phyloP scores from a whole-genome alignment of 1,140 invertebrate species.

The Coptotermes formosanus region DNA sequence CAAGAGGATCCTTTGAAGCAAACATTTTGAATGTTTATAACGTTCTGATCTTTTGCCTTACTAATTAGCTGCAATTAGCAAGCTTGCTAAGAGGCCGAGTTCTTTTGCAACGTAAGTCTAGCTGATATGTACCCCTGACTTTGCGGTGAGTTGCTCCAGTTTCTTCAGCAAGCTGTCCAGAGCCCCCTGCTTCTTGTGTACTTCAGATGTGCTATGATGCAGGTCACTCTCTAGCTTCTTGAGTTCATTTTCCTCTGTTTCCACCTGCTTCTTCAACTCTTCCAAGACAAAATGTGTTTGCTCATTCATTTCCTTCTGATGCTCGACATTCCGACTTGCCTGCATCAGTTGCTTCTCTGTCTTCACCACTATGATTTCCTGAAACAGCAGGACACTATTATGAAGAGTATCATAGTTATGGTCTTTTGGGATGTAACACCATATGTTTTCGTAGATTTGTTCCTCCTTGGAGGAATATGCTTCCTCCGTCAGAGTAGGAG shows the following conservation, averaged over 20 bases:
- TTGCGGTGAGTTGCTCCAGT: slow-evolving; percentile 18
- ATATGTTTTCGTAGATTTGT: no score
- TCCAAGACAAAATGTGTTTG: slow-evolving; percentile 45
- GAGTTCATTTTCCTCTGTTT: slow-evolving; percentile 43
- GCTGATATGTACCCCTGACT: slow-evolving; percentile 31
- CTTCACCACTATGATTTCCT: slow-evolving; percentile 59
- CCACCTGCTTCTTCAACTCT: slow-evolving; percentile 54
- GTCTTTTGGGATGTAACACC: no score
- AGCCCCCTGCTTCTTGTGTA: slow-evolving; percentile 32
- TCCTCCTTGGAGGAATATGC: no score
- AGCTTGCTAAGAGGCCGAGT: no score
- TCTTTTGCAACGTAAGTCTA: no score
- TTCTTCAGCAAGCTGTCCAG: not conserved
- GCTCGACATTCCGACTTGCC: slow-evolving; percentile 60
- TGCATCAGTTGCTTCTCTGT: slow-evolving; percentile 63
- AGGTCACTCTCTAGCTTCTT: not conserved
- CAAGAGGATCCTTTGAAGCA: no score
- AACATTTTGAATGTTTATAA: no score
- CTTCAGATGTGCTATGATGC: slow-evolving; percentile 38
- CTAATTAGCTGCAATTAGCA: no score
- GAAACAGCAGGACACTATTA: not conserved
- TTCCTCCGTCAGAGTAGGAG: no score
- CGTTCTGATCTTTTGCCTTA: no score
- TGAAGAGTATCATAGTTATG: no score
- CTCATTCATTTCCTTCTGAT: slow-evolving; percentile 49